phyloP scores from a whole-genome alignment of 2,888 invertebrate species.

The Drosophila niveifrons region DNA sequence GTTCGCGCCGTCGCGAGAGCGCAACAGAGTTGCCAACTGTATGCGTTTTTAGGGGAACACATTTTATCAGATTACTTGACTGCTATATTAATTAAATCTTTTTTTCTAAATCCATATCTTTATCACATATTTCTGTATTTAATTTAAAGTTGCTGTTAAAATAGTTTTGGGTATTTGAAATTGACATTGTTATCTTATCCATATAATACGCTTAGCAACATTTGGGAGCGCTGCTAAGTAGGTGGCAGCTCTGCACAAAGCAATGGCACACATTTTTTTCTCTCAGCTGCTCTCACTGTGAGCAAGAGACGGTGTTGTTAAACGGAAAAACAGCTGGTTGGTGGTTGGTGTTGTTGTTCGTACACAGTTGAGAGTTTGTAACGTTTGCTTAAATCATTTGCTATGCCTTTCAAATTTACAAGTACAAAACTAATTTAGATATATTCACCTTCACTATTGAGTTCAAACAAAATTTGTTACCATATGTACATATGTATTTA shows the following conservation, averaged over 20 bases:
- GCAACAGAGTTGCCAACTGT: conserved; percentile 57
- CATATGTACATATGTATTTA: conserved; percentile 5
- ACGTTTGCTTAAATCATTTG: conserved; percentile 45
- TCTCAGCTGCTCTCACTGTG: conserved; percentile 27
- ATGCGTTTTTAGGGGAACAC: neutral
- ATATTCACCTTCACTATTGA: conserved; percentile 25
- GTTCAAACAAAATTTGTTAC: conserved; percentile 1
- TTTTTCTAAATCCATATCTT: neutral
- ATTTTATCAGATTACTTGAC: neutral
- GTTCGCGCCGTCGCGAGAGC: conserved; percentile 66
- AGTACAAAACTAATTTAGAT: conserved; percentile 36
- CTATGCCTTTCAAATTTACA: conserved; percentile 30
- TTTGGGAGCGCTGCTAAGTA: neutral
- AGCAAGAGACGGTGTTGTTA: conserved; percentile 57
- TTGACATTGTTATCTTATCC: neutral
- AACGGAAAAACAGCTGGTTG: conserved; percentile 59
- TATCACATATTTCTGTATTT: neutral
- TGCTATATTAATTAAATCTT: neutral
- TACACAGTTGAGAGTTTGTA: neutral
- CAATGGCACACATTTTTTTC: neutral
- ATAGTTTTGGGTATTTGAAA: neutral
- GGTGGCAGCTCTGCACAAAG: conserved; percentile 50
- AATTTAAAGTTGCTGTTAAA: neutral
- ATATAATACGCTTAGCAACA: neutral
- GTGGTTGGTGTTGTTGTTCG: conserved; percentile 11